Evolutionary conservation across 2,113 vertebrate genomes (phyloP).

Genomic region (Mohoua ochrocephala): DNA sequence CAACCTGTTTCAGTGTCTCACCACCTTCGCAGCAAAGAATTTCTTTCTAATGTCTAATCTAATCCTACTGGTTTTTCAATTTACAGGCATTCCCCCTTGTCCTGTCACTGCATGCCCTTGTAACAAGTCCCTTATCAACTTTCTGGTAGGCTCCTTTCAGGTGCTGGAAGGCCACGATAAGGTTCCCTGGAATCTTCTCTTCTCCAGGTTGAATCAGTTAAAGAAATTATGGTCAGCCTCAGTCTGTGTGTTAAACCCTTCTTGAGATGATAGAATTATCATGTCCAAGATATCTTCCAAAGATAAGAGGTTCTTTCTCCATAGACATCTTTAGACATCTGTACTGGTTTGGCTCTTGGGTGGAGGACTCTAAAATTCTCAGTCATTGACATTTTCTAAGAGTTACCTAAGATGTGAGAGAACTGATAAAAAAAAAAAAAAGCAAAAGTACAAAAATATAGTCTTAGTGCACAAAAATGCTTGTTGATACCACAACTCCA

Average conservation of each 20-base stretch:
- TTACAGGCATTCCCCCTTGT: neutral
- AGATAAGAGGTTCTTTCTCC: neutral
- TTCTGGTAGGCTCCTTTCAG: neutral
- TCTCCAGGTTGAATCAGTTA: neutral
- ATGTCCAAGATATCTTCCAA: neutral
- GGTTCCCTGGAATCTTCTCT: neutral
- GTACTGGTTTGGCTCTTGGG: neutral
- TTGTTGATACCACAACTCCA: neutral
- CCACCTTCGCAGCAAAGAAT: neutral
- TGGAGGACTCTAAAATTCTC: neutral
- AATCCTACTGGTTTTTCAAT: neutral
- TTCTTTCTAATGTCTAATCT: neutral
- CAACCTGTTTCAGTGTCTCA: neutral
- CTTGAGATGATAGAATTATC: neutral
- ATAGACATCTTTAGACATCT: neutral
- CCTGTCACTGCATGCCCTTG: neutral
- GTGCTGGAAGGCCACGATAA: neutral
- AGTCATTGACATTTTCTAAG: neutral
- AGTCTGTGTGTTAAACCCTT: neutral
- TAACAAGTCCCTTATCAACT: neutral
- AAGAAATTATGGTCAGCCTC: neutral
- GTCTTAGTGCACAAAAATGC: neutral
- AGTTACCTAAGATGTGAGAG: neutral
- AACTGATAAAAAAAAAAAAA: neutral
- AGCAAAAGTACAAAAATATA: neutral